Base-by-base conservation (phyloP, 1,140 invertebrate species). In the Gryllus bimaculatus region DNA sequence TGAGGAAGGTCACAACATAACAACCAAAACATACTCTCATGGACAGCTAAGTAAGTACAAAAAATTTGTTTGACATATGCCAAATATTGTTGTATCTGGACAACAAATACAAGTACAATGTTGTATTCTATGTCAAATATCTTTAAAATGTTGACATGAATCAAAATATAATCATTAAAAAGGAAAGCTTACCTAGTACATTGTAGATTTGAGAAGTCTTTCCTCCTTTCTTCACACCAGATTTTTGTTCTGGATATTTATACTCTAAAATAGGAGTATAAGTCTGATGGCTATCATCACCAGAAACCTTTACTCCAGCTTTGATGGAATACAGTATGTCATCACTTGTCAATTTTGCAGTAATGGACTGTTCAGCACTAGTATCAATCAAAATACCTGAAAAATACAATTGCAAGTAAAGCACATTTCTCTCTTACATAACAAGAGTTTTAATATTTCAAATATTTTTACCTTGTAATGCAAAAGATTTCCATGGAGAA, bases 261-360 rank as follows among this genome's bases (percentile, higher is more conserved):
- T 92, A 92, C 82, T 93, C 91, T 21, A 94, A 84, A 0, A 93
- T 82, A 0, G 93, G 93, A 79, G 88, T 90, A 83, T 91, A 93
- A 8, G 90, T 89, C 47, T 83, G 81, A 77, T 85, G 84, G 47
- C 83, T 83, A 0, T 86, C 85, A 75, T 85, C 85, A 12, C 90
- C 91, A 76, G 88, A 87, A 8, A 90, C 86, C 7, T 86, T 83
- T n/a, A 93, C 86, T 0, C 93, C 92, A 74, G 88, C 84, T 82
- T 90, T 91, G 6, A 86, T 89, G 76, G 85, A 90, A 54, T 91
- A 92, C 39, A 91, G 87, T 0, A 86, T 83, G 0, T 87, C 85
- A 81, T 93, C 91, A 75, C 90, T 85, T 7, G 86, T 86, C 0
- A 90, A 85, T 76, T 88, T 90, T 0, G 90, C 81, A 26, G 88